These are phyloP conservation scores for Watsonalla binaria DNA, from an alignment of 2,888 invertebrate species.

Conservation along the genomic window DNA sequence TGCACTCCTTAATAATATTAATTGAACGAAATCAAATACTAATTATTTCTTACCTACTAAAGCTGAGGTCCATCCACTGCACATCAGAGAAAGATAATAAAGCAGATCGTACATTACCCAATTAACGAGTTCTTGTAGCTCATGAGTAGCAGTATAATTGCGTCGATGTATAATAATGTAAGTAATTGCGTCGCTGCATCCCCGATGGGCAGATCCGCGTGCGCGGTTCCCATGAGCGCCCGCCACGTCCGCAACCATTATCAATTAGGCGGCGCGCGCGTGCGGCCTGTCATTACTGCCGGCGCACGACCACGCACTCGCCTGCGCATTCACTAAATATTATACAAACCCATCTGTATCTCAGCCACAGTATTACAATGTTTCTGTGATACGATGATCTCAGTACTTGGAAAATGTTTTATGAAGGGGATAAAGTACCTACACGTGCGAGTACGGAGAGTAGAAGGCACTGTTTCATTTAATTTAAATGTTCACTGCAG, in stretches of 20 bases:
- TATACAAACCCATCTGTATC: background rate
- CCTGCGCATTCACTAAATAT: conserved; percentile 26
- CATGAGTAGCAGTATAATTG: background rate
- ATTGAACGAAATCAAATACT: no score
- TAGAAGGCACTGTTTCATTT: no score
- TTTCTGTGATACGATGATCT: background rate
- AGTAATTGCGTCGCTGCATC: conserved; percentile 38
- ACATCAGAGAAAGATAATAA: no score
- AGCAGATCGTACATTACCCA: background rate
- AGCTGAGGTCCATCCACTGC: no score
- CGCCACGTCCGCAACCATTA: conserved; percentile 68
- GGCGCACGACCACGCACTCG: conserved; percentile 64
- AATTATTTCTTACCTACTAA: no score
- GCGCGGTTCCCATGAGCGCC: conserved; percentile 51
- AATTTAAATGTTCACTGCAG: no score
- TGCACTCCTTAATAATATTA: no score
- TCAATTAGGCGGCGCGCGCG: conserved; percentile 74
- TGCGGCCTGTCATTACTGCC: conserved; percentile 72
- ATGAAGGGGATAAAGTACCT: background rate
- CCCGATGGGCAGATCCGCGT: conserved; percentile 18
- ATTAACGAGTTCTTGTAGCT: background rate
- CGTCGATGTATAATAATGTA: conserved; percentile 22
- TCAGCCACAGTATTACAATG: background rate
- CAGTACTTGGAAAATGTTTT: background rate
- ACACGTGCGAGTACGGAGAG: no score